A percentile compares a stretch with the other conserved stretches of the same genome.
phyloP scores from a whole-genome alignment of 2,888 invertebrate genomes.

The Charanyca ferruginea region DNA sequence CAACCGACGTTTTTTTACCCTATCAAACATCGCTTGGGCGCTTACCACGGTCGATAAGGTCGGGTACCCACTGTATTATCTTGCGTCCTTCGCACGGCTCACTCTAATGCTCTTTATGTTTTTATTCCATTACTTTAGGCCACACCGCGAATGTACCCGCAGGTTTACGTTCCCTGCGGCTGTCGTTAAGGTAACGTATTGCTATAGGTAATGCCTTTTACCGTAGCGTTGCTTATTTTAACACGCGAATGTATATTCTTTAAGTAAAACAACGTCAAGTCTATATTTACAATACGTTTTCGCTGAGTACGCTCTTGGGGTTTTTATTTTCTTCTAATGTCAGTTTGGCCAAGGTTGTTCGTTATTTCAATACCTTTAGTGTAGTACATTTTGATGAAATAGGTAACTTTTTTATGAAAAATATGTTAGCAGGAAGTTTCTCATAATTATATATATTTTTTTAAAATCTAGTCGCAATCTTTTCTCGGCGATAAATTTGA shows the following conservation, averaged over 20 bases:
- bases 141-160: conserved; percentile 70
- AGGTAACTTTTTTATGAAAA: too few species aligned
- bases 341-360: neutral
- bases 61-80: conserved; percentile 70
- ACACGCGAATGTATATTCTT: conserved; percentile 62
- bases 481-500: too few species aligned
- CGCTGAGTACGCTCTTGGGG: conserved; percentile 11
- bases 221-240: conserved; percentile 67
- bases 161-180: conserved; percentile 71
- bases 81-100: conserved; percentile 71
- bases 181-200: conserved; percentile 77
- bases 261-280: conserved; percentile 55
- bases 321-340: conserved; percentile 30
- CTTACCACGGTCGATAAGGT: conserved; percentile 66
- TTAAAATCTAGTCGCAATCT: too few species aligned
- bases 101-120: conserved; percentile 82
- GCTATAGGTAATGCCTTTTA: conserved; percentile 71
- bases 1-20: conserved; percentile 63
- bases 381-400: too few species aligned
- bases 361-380: too few species aligned
- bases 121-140: conserved; percentile 85
- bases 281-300: conserved; percentile 38
- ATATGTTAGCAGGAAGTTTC: too few species aligned
- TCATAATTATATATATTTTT: too few species aligned
- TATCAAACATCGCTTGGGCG: conserved; percentile 70